These are phyloP conservation scores for Lasioglossum pauxillum DNA, from an alignment of 2,888 invertebrate genomes.

Conservation along the genomic window DNA sequence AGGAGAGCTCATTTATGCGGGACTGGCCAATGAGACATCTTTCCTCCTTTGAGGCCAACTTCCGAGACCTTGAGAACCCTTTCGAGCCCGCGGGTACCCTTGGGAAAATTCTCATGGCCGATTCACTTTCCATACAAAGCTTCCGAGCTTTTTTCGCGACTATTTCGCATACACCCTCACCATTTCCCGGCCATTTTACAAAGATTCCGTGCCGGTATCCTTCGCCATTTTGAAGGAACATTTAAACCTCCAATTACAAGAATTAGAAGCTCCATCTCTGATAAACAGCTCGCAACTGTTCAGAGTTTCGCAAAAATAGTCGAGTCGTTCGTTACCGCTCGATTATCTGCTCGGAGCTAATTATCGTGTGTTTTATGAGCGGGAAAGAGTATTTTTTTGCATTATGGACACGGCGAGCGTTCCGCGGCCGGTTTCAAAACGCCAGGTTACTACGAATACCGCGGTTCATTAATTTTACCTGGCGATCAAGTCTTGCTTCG, in stretches of 20 bases:
- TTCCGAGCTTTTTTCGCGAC: constrained; percentile 20
- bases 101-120: constrained; percentile 59
- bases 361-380: not conserved
- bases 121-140: constrained; percentile 39
- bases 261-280: not conserved
- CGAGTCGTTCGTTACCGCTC: not conserved
- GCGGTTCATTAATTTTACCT: constrained; percentile 60
- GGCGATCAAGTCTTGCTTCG: constrained; percentile 54
- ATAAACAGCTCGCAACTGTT: not conserved
- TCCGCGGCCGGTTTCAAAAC: not conserved
- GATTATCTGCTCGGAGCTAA: not conserved
- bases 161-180: not conserved
- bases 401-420: not conserved
- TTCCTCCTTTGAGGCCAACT: not conserved
- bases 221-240: not conserved
- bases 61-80: constrained; percentile 12
- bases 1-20: constrained; percentile 63
- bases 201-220: not conserved
- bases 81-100: constrained; percentile 19
- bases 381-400: constrained; percentile 1
- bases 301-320: not conserved
- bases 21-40: constrained; percentile 10
- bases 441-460: constrained; percentile 13
- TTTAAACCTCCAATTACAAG: not conserved
- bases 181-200: not conserved